Evolutionary conservation across 2,888 invertebrate genomes (phyloP).

Genomic region (Falcaria lacertinaria): DNA sequence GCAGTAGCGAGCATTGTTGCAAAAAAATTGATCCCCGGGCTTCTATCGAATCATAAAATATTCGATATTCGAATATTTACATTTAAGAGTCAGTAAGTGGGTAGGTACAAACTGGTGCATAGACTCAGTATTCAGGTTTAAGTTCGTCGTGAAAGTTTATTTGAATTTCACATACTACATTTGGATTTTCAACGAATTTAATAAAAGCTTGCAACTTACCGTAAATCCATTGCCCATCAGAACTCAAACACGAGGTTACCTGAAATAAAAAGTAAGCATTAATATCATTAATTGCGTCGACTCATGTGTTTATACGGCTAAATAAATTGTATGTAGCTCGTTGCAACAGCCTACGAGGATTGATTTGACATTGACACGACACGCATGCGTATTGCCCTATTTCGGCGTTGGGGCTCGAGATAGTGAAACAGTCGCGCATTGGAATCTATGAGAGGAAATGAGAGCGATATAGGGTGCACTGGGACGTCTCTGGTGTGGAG

Average conservation of each 20-base stretch:
- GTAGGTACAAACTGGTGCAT: no score
- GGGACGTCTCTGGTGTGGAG: slow-evolving; percentile 36
- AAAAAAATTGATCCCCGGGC: not conserved
- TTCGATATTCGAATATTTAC: not conserved
- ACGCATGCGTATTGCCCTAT: slow-evolving; percentile 77
- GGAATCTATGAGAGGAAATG: slow-evolving; percentile 28
- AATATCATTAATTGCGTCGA: slow-evolving; percentile 24
- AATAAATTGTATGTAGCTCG: slow-evolving; percentile 38
- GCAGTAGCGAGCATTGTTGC: not conserved
- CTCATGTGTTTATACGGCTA: slow-evolving; percentile 32
- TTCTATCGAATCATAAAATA: not conserved
- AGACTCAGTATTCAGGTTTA: no score
- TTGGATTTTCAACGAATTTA: no score
- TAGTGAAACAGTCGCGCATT: slow-evolving; percentile 38
- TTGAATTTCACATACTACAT: no score
- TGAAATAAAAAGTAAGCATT: slow-evolving; percentile 37
- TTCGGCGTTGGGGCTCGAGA: slow-evolving; percentile 48
- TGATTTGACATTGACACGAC: slow-evolving; percentile 77
- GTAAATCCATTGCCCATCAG: no score
- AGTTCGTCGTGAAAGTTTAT: no score
- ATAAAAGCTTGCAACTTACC: no score
- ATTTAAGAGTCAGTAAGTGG: no score
- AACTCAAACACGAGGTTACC: slow-evolving; percentile 14
- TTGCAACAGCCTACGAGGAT: slow-evolving; percentile 76
- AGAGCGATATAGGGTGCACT: slow-evolving; percentile 37